Evolutionary conservation across 2,113 vertebrate genomes (phyloP).

Genomic region (Anolis sagrei): DNA sequence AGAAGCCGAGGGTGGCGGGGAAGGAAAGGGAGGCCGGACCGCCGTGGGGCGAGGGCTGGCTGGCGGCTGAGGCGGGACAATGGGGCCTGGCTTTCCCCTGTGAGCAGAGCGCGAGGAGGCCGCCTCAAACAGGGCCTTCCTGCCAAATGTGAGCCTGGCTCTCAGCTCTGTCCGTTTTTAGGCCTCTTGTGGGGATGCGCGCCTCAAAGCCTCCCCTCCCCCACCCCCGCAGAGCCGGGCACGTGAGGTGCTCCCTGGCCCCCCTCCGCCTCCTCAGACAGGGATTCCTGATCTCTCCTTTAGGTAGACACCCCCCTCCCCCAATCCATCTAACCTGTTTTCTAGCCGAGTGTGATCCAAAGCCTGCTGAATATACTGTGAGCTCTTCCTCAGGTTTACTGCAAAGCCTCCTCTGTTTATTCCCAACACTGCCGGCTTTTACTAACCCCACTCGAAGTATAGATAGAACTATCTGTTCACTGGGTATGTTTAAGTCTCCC

Average conservation of each 20-base stretch:
- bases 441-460: no score
- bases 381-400: not conserved
- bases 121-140: not conserved
- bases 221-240: not conserved
- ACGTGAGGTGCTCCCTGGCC: not conserved
- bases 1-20: not conserved
- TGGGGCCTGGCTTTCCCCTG: conserved; percentile 14
- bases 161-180: not conserved
- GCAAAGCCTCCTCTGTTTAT: not conserved
- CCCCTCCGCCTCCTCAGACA: not conserved
- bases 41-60: not conserved
- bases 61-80: conserved; percentile 28
- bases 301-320: not conserved
- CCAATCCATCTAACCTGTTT: no score
- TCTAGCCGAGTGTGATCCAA: no score
- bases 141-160: not conserved
- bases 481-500: no score
- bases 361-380: not conserved
- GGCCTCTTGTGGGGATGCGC: not conserved
- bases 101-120: not conserved
- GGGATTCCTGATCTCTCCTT: not conserved
- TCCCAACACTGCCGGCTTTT: no score
- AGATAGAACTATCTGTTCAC: no score
- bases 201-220: not conserved
- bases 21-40: not conserved